Evolutionary conservation across 2,113 vertebrate genomes (phyloP).

Genomic region (Mormoops blainvillei): DNA sequence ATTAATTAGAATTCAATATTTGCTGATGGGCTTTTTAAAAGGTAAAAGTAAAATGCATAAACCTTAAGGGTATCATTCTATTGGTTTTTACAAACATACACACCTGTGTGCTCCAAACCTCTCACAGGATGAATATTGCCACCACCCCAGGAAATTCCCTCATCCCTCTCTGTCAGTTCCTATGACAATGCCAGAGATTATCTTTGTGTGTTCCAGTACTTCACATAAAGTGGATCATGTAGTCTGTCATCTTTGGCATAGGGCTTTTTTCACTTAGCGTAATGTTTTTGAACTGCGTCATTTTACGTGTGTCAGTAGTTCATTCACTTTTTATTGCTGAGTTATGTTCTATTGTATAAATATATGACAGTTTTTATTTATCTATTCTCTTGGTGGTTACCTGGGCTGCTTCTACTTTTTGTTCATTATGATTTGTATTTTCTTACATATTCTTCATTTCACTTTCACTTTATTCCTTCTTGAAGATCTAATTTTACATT

Average conservation of each 20-base stretch:
- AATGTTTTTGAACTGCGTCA: background rate
- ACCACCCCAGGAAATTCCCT: background rate
- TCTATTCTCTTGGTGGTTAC: background rate
- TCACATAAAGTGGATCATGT: background rate
- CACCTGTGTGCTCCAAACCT: background rate
- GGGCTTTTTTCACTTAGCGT: background rate
- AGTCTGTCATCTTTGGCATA: background rate
- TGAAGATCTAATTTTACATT: background rate
- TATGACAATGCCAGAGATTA: background rate
- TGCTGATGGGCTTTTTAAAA: background rate
- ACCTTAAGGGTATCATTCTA: background rate
- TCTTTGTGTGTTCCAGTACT: background rate
- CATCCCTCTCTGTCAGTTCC: background rate
- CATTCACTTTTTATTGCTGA: background rate
- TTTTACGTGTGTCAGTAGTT: background rate
- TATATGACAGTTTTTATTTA: background rate
- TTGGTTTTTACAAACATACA: background rate
- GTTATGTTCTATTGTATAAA: background rate
- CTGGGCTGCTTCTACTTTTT: background rate
- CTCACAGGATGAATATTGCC: background rate
- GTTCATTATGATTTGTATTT: background rate
- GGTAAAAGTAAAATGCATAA: background rate
- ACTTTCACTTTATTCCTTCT: background rate
- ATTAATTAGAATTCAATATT: background rate
- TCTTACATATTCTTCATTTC: background rate